Base-by-base conservation (phyloP, 1,140 invertebrate genomes). In the Euschistus heros region DNA sequence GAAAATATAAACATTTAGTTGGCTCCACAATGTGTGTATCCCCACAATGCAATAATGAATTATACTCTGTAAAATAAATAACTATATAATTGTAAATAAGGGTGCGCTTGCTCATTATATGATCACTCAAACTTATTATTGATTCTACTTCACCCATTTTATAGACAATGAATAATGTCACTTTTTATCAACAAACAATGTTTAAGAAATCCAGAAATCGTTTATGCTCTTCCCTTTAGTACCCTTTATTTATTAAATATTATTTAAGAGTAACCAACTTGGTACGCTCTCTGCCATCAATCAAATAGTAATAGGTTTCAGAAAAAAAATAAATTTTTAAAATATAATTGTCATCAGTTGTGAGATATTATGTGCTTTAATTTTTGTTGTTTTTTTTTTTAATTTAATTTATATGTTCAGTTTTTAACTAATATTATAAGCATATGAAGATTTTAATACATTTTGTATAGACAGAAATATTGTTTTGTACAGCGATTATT, bases 401-500 rank as follows among this genome's bases (percentile, higher is more conserved):
- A 66, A 66, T 62, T 71, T 69, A 71, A 71, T 69, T 70, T 72
- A 69, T 71, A 71, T 66, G 68, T 68, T 60, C 33, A 68, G 65
- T 67, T 67, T 67, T 68, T 69, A 50, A 57, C 68, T 69, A 68
- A 46, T 46, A 52, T 46, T 65, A 65, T 61, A 57, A 44, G 60
- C 66, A 63, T 66, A 61, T 69, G 69, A 68, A 70, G 44, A 64
- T 50, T 67, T 67, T 46, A 68, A 42, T 61, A 63, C 30, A 66
- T 57, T 57, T 57, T 63, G 55, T 67, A 62, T 70, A 65, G 68
- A 69, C 63, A 69, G 66, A 67, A 47, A 67, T 64, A 62, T 72
- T 70, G 71, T 72, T 72, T 71, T 72, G 71, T 72, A 72, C 70
- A 72, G 71, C 61, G 42, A 70, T 69, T 68, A 60, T 67, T 64